Evolutionary conservation across 35 echinoderm and acorn worm species (phyloP), one percentile per base, ranked within the genome.

Genomic region (Nesometra sesokonis): DNA sequence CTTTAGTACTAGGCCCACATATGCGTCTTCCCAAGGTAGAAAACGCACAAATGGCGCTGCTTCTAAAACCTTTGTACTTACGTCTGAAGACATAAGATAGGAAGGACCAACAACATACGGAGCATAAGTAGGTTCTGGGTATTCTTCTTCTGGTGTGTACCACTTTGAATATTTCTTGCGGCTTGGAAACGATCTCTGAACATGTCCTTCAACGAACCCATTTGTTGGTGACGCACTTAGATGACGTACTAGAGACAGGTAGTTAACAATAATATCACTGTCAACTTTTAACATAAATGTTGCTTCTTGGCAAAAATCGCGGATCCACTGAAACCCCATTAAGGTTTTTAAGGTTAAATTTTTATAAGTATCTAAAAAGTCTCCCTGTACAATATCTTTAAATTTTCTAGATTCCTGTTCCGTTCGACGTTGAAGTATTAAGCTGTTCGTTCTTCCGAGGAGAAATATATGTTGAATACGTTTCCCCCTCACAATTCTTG

Each of bases 11-110:
- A 92, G 21, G 7, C 91, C 91, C 13, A 92, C 77, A 57, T 83
- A 92, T 23, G 82, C 91, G 31, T 92, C 91, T 39, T 92, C 91
- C 86, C 86, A 88, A 0, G 86, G 91, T 34, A 92, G 38, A 39
- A 88, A 84, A 0, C 80, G 46, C 23, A 88, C 47, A 29, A 84
- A 32, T 40, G 33, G 21, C 19, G 91, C 84, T 36, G 86, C 47
- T 19, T n/a, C 15, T 35, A 84, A 92, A 27, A 92, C 31, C 52
- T 79, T 23, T 33, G 11, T 30, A 11, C 57, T 81, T 3, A 92
- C 81, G 86, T 85, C 82, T 19, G 36, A 37, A 17, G 91, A 88
- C 86, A 92, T 84, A 11, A 92, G 43, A 78, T 92, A 92, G 29
- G 86, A 36, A 8, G 80, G 57, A 5, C 91, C 91, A 13, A 84